phyloP scores from a whole-genome alignment of 2,888 invertebrate genomes.

The Plebejus anna region DNA sequence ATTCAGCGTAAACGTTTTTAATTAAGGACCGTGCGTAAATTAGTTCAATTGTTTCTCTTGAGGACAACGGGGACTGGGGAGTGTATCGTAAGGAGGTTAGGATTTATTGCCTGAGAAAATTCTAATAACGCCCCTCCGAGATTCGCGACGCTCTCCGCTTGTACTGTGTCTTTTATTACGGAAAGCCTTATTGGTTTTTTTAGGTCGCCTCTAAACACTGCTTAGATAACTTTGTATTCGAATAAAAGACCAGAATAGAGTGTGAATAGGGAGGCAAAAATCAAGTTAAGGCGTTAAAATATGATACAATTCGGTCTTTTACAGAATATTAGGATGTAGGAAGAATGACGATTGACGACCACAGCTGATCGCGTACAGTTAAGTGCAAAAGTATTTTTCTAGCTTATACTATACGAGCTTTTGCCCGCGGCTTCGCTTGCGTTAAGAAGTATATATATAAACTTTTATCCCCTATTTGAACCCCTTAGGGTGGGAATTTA shows the following conservation, averaged over 20 bases:
- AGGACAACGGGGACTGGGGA: constrained; percentile 22
- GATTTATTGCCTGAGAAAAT: constrained; percentile 26
- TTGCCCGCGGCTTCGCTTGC: no score
- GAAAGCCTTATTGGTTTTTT: constrained; percentile 29
- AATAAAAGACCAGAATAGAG: neutral
- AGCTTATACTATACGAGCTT: no score
- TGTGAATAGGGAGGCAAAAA: neutral
- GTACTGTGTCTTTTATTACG: constrained; percentile 20
- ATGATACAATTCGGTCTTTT: neutral
- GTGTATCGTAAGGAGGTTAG: constrained; percentile 29
- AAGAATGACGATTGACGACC: no score
- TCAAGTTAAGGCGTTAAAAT: neutral
- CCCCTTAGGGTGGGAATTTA: no score
- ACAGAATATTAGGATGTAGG: neutral
- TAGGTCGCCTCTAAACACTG: constrained; percentile 22
- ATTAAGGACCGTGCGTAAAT: constrained; percentile 41
- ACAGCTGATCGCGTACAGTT: no score
- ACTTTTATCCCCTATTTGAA: no score
- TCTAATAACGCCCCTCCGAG: constrained; percentile 25
- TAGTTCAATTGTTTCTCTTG: constrained; percentile 40
- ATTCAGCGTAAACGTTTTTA: constrained; percentile 42
- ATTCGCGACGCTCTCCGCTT: constrained; percentile 22
- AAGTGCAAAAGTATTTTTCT: no score
- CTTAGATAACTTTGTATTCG: neutral
- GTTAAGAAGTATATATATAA: no score